Evolutionary conservation across 37 sponge, comb jelly and placozoan genomes (phyloP).

Genomic region (Crambe crambe): DNA sequence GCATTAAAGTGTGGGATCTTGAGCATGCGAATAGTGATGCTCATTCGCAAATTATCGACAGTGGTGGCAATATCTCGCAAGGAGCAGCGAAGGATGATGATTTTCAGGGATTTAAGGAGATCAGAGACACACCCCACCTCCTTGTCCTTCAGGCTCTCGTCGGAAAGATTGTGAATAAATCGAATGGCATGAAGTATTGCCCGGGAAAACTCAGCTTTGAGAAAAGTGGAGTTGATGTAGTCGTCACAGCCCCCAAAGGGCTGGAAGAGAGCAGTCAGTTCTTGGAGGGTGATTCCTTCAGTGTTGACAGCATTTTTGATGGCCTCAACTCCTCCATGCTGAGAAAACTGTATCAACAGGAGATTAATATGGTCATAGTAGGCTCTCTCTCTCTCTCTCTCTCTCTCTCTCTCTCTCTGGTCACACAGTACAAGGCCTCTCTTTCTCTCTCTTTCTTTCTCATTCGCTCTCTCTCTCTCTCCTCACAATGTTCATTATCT

Average conservation of each 20-base stretch:
- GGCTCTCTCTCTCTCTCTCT: background rate
- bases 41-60: slow-evolving; percentile 78
- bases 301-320: slow-evolving; percentile 61
- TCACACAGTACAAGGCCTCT: background rate
- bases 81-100: slow-evolving; percentile 50
- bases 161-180: slow-evolving; percentile 52
- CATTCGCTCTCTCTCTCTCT: background rate
- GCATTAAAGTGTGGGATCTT: slow-evolving; percentile 96
- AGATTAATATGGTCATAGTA: background rate
- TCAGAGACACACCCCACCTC: slow-evolving; percentile 85
- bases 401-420: background rate
- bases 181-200: slow-evolving; percentile 41
- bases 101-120: slow-evolving; percentile 77
- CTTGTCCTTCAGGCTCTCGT: slow-evolving; percentile 63
- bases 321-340: slow-evolving; percentile 74
- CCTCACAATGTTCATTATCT: slow-evolving; percentile 78
- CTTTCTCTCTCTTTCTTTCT: background rate
- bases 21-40: slow-evolving; percentile 79
- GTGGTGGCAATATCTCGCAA: slow-evolving; percentile 32
- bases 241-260: slow-evolving; percentile 78
- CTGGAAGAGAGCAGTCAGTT: slow-evolving; percentile 75
- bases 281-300: slow-evolving; percentile 61
- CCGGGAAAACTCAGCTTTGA: slow-evolving; percentile 55
- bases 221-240: slow-evolving; percentile 69
- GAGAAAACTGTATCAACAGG: slow-evolving; percentile 55